Percentiles rank a stretch among this genome's conserved stretches.
Evolutionary conservation across 1,140 invertebrate species (phyloP).

Genomic region (Ceratosolen solmsi): DNA sequence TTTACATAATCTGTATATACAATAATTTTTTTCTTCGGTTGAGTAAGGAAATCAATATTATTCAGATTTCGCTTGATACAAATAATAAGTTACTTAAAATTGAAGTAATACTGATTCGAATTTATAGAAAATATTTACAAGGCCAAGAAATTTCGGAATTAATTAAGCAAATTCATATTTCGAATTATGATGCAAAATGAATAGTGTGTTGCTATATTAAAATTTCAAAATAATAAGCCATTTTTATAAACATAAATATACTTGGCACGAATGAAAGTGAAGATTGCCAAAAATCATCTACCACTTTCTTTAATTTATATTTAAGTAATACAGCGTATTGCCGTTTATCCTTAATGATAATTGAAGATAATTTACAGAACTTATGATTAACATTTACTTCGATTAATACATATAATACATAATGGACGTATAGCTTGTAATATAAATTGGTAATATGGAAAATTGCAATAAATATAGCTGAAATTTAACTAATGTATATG

Average conservation of each 20-base stretch:
- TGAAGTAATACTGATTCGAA: neutral
- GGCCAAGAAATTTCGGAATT: neutral
- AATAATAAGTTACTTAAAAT: no score
- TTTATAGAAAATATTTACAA: neutral
- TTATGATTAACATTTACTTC: no score
- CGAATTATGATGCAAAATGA: neutral
- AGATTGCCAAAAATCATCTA: conserved; percentile 29
- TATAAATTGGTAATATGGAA: no score
- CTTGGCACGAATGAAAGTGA: conserved; percentile 12
- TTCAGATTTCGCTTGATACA: no score
- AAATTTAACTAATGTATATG: no score
- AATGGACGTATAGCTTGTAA: no score
- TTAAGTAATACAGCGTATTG: neutral
- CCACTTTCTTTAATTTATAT: conserved; percentile 16
- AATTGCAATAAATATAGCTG: no score
- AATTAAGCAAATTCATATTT: neutral
- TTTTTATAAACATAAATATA: neutral
- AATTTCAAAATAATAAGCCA: neutral
- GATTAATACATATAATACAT: no score
- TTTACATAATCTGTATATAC: no score
- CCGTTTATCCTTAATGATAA: neutral
- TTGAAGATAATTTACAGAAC: no score
- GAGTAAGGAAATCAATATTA: no score
- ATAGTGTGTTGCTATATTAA: neutral
- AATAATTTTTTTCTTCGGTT: no score